Base-by-base conservation (phyloP, 2,113 vertebrate species). In the Anhinga rufa region DNA sequence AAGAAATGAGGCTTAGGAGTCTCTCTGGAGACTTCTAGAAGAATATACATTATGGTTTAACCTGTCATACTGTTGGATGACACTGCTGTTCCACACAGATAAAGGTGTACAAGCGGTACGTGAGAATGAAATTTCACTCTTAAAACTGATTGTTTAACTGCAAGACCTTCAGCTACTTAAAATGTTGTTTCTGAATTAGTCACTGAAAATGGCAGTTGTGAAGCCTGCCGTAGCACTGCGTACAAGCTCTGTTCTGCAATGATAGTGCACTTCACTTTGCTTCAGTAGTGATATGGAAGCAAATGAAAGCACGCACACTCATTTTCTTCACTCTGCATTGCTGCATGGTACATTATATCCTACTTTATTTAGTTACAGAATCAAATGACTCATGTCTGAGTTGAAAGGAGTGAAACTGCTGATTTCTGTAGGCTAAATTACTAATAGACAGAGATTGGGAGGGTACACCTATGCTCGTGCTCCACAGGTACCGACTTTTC, bases 1-100 rank as follows among this genome's bases (percentile, higher is more conserved):
- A 66, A 79, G 66, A 70, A 91, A 81, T 86, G 84, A 92, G 38
- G 78, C 81, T 95, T 66, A 58, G 78, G 64, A 88, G 58, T 60
- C 42, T 90, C 72, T 82, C 75, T n/a, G 29, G 68, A 92, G 65
- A 58, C 38, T 40, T 69, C 69, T 70, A 28, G 72, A 82, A 74
- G 62, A 93, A 88, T 77, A 66, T 46, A 44, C 76, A 85, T 6
- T 92, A 19, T 55, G 51, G 78, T 86, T 96, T 85, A 88, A 62
- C 62, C 72, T 89, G 80, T 70, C 70, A 87, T 88, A 26, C 70
- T 34, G 6, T n/a, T 77, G 95, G 80, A 60, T 93, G 95, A 80
- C 72, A 82, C 72, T 85, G 87, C 92, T 86, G 95, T 84, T 96
- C 58, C 54, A 74, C 38, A 4, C 82, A 88, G 96, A 95, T 95